Evolutionary conservation across 2,888 invertebrate species (phyloP).

Genomic region (Cancer borealis): DNA sequence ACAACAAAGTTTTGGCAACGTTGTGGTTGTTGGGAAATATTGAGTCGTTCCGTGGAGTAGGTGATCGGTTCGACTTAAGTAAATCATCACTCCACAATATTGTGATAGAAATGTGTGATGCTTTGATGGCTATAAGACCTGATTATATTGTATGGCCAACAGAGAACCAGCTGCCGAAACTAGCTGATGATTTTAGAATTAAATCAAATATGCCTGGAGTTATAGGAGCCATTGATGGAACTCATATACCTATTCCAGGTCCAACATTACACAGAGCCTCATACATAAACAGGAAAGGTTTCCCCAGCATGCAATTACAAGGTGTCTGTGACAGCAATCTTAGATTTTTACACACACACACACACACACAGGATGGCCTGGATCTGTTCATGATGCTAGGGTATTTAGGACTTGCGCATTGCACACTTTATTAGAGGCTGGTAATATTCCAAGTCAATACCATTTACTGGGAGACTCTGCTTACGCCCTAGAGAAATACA

Average conservation of each 20-base stretch:
- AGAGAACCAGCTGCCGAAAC: neutral
- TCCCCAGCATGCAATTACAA: slow-evolving; percentile 26
- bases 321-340: slow-evolving; percentile 42
- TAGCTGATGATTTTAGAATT: neutral
- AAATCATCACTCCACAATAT: slow-evolving; percentile 14
- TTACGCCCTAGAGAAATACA: neutral
- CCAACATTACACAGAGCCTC: neutral
- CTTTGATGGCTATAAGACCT: neutral
- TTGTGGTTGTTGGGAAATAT: slow-evolving; percentile 12
- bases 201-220: slow-evolving; percentile 37
- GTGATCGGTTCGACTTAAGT: slow-evolving; percentile 8
- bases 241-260: slow-evolving; percentile 31
- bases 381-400: neutral
- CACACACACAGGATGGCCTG: neutral
- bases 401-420: neutral
- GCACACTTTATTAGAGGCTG: neutral
- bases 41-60: slow-evolving; percentile 43
- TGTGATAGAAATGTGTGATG: neutral
- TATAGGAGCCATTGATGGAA: slow-evolving; percentile 14
- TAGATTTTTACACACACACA: slow-evolving; percentile 52
- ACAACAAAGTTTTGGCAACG: slow-evolving; percentile 11
- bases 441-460: neutral
- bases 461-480: neutral
- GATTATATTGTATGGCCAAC: neutral
- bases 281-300: slow-evolving; percentile 50